Conservation (phyloP, 2,888 invertebrate species). For the Noctua janthe region DNA sequence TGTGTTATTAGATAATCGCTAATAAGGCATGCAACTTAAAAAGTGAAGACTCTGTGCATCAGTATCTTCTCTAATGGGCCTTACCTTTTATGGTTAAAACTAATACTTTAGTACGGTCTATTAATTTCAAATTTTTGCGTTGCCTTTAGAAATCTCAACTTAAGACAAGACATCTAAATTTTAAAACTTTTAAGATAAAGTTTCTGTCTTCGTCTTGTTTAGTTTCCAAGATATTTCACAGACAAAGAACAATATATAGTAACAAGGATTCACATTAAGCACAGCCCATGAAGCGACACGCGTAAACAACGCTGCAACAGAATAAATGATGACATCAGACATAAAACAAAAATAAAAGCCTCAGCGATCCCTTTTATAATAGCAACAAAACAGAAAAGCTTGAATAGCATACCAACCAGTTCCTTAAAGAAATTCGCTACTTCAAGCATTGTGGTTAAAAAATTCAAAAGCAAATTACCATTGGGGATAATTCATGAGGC, state of each 20-base stretch:
- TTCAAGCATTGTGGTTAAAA: slow-evolving; percentile 64
- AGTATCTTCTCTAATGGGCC: neutral
- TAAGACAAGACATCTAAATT: neutral
- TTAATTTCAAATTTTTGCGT: neutral
- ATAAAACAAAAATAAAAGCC: slow-evolving; percentile 52
- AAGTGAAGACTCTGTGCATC: neutral
- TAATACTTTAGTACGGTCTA: slow-evolving; percentile 3
- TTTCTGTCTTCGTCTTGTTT: neutral
- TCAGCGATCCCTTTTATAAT: slow-evolving; percentile 48
- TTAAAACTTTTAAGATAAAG: neutral
- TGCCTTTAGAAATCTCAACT: neutral
- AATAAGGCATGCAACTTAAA: slow-evolving; percentile 31
- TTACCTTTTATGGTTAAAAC: slow-evolving; percentile 9
- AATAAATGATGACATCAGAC: slow-evolving; percentile 61
- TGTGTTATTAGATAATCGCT: slow-evolving; percentile 25
- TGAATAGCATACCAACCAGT: slow-evolving; percentile 62
- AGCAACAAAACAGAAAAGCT: slow-evolving; percentile 57
- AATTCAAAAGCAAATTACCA: slow-evolving; percentile 71
- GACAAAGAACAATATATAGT: neutral
- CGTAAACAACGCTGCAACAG: slow-evolving; percentile 31
- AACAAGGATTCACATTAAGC: slow-evolving; percentile 13
- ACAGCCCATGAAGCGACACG: slow-evolving; percentile 8
- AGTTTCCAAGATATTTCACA: neutral
- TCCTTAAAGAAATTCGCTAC: slow-evolving; percentile 57
- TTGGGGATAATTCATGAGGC: slow-evolving; percentile 88